Evolutionary conservation across 2,888 invertebrate species (phyloP).

Genomic region (Bellardia pandia): DNA sequence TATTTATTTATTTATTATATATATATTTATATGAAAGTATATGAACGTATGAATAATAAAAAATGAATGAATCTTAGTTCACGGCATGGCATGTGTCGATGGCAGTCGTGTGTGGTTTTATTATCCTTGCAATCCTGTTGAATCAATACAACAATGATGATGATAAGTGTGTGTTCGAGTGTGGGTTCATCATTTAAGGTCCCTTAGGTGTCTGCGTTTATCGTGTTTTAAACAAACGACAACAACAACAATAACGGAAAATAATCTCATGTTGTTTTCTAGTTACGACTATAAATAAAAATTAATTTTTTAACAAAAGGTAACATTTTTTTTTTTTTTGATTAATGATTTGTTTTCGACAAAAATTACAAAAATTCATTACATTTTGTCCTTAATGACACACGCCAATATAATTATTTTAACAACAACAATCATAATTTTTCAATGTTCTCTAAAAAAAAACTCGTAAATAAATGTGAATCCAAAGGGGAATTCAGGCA

Average conservation of each 20-base stretch:
- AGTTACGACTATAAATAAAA: slow-evolving; percentile 65
- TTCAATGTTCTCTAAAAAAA: slow-evolving; percentile 10
- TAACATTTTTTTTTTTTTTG: slow-evolving; percentile 76
- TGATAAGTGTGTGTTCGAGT: slow-evolving; percentile 67
- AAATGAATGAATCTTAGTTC: slow-evolving; percentile 74
- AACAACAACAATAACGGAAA: slow-evolving; percentile 20
- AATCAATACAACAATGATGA: slow-evolving; percentile 67
- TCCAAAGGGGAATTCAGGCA: slow-evolving; percentile 10
- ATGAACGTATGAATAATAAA: slow-evolving; percentile 69
- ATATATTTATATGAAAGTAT: background rate
- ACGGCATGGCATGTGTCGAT: slow-evolving; percentile 81
- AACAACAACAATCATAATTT: slow-evolving; percentile 60
- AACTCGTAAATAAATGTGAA: slow-evolving; percentile 21
- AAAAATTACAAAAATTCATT: slow-evolving; percentile 69
- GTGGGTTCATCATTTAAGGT: slow-evolving; percentile 73
- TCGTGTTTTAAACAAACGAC: slow-evolving; percentile 60
- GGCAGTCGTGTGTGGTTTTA: slow-evolving; percentile 76
- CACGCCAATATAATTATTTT: slow-evolving; percentile 77
- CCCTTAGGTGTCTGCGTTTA: slow-evolving; percentile 76
- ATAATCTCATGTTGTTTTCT: slow-evolving; percentile 77
- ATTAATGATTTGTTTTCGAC: slow-evolving; percentile 80
- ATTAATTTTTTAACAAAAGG: slow-evolving; percentile 73
- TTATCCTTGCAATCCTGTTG: slow-evolving; percentile 71
- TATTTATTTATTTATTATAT: slow-evolving; percentile 45
- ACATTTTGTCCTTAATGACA: slow-evolving; percentile 67